These are phyloP conservation scores for Cyclophora albipunctata DNA, from an alignment of 2,888 invertebrate genomes.

Conservation along the genomic window DNA sequence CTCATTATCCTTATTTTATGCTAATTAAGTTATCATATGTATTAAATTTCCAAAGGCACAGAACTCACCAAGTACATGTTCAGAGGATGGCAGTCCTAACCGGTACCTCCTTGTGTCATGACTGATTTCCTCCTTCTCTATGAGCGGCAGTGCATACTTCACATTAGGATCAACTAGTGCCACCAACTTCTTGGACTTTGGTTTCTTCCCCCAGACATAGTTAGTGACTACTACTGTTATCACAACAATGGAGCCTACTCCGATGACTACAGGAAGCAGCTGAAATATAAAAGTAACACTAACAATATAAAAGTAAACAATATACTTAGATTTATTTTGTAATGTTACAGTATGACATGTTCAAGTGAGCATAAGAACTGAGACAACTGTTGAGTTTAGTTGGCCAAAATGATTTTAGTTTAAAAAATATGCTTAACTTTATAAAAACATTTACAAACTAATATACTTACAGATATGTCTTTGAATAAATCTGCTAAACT, in stretches of 20 bases:
- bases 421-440: too few relatives aligned
- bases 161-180: constrained; percentile 87
- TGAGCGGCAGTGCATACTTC: constrained; percentile 90
- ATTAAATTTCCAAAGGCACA: too few relatives aligned
- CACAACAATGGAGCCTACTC: constrained; percentile 75
- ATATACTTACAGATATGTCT: too few relatives aligned
- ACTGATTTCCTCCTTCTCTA: constrained; percentile 90
- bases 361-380: too few relatives aligned
- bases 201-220: constrained; percentile 61
- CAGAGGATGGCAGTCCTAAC: constrained; percentile 89
- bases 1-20: too few relatives aligned
- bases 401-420: too few relatives aligned
- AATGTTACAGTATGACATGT: too few relatives aligned
- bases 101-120: constrained; percentile 96
- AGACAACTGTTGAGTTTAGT: too few relatives aligned
- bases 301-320: not conserved
- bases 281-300: constrained; percentile 33
- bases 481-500: too few relatives aligned
- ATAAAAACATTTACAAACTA: too few relatives aligned
- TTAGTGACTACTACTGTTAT: constrained; percentile 77
- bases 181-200: constrained; percentile 57
- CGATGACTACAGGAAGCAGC: constrained; percentile 77
- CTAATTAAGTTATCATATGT: too few relatives aligned
- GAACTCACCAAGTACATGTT: constrained; percentile 88
- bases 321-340: too few relatives aligned